Evolutionary conservation across 2,797 vertebrate species (phyloP).

Genomic region (Chelon auratus): DNA sequence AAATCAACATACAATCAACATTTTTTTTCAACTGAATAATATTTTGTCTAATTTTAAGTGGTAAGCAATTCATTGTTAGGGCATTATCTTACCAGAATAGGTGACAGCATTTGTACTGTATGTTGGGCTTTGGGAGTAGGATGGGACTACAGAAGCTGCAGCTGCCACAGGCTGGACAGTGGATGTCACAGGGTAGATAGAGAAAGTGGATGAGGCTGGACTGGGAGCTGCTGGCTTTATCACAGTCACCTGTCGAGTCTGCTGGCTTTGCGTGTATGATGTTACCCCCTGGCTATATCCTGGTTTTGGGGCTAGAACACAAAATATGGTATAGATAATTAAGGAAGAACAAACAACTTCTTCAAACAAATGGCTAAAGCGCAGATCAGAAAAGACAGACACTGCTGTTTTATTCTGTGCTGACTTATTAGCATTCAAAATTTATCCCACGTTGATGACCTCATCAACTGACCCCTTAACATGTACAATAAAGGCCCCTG

Average conservation of each 20-base stretch:
- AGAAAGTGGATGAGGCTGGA: constrained; percentile 96
- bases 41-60: not conserved
- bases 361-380: not conserved
- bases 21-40: not conserved
- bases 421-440: no score
- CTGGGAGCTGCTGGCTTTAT: constrained; percentile 97
- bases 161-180: constrained; percentile 93
- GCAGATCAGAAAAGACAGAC: not conserved
- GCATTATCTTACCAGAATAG: constrained; percentile 91
- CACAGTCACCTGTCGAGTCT: constrained; percentile 96
- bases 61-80: not conserved
- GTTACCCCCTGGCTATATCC: constrained; percentile 96
- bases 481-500: no score
- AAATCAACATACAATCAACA: not conserved
- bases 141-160: constrained; percentile 92
- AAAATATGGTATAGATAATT: not conserved
- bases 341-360: not conserved
- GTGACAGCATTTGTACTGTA: constrained; percentile 98
- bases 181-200: constrained; percentile 97
- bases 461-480: no score
- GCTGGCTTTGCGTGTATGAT: constrained; percentile 96
- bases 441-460: no score
- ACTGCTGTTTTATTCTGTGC: no score
- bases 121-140: constrained; percentile 96
- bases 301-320: constrained; percentile 89